Evolutionary conservation across 2,888 invertebrate genomes (phyloP).

Genomic region (Acanthosepion esculentum): DNA sequence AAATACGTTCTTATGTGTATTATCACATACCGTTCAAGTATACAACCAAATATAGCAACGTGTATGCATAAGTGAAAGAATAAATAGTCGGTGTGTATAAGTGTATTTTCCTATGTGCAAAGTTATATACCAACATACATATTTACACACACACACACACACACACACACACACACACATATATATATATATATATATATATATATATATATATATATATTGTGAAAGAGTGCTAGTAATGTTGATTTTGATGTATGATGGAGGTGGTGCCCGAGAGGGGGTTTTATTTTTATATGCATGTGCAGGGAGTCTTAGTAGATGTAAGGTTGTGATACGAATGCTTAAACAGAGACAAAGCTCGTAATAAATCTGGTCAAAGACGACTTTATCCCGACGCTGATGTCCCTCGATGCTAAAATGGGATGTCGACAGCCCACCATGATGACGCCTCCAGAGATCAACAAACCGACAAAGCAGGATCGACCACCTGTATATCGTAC

Average conservation of each 20-base stretch:
- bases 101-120: too few species aligned
- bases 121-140: too few species aligned
- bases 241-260: too few species aligned
- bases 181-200: background rate
- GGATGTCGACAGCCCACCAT: constrained; percentile 5
- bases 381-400: background rate
- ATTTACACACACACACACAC: background rate
- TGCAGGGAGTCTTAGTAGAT: background rate
- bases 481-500: background rate
- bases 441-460: background rate
- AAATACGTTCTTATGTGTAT: too few species aligned
- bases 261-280: background rate
- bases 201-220: background rate
- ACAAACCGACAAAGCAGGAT: background rate
- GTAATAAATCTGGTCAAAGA: background rate
- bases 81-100: too few species aligned
- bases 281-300: background rate
- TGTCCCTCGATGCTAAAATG: background rate
- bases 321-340: background rate
- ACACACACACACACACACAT: background rate
- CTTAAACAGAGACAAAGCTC: background rate
- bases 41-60: too few species aligned
- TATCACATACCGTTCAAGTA: too few species aligned
- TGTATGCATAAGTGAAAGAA: too few species aligned
- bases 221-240: too few species aligned